Evolutionary conservation across 2,888 invertebrate species (phyloP).

Genomic region (Eumerus sabulonum): DNA sequence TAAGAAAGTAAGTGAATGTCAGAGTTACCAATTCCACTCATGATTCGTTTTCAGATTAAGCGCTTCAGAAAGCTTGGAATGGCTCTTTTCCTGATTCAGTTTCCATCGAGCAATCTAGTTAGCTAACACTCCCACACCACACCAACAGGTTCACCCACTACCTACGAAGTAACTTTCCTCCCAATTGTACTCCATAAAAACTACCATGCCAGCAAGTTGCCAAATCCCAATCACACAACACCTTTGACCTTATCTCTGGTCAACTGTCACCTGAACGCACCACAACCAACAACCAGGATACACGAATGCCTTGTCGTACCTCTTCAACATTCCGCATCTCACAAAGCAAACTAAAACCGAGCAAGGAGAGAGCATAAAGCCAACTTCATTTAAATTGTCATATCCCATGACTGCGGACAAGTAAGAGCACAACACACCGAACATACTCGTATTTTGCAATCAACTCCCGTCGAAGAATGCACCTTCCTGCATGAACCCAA

Average conservation of each 20-base stretch:
- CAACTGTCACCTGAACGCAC: constrained; percentile 42
- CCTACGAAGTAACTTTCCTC: too few species aligned
- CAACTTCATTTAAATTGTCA: constrained; percentile 53
- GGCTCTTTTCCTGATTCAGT: too few species aligned
- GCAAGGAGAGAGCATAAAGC: constrained; percentile 25
- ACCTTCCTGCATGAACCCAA: constrained; percentile 33
- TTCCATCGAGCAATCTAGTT: too few species aligned
- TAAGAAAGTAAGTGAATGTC: too few species aligned
- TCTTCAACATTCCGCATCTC: constrained; percentile 19
- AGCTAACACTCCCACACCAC: too few species aligned
- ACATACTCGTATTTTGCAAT: constrained; percentile 65
- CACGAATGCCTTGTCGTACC: background rate
- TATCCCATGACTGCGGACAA: constrained; percentile 10
- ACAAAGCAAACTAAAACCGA: too few species aligned
- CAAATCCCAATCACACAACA: constrained; percentile 12
- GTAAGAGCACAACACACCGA: constrained; percentile 23
- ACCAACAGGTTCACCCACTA: too few species aligned
- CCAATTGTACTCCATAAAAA: constrained; percentile 6
- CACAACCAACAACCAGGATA: constrained; percentile 16
- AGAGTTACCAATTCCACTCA: too few species aligned
- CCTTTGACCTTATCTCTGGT: constrained; percentile 40
- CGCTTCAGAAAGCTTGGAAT: too few species aligned
- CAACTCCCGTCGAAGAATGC: constrained; percentile 57
- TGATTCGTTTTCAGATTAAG: too few species aligned
- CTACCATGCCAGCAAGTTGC: constrained; percentile 1